Conservation (phyloP, 30 jellyfish, hydroid and myxozoan genomes). For the Aurelia sp. region DNA sequence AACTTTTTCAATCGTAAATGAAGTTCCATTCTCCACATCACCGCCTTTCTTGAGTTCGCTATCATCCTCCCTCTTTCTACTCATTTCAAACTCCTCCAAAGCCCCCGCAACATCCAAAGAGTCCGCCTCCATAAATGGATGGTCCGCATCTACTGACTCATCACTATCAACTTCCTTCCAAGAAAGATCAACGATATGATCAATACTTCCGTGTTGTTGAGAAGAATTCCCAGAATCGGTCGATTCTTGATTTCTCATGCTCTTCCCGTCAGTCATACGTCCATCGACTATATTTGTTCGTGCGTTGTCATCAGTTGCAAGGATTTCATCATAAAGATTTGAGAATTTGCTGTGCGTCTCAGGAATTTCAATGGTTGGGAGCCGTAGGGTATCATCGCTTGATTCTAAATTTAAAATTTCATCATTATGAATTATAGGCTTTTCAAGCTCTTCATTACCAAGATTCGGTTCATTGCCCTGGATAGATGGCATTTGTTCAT, state of each 20-base stretch:
- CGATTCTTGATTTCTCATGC: constrained; percentile 1
- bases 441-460: neutral
- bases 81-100: constrained; percentile 36
- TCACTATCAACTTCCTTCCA: constrained; percentile 38
- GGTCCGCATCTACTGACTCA: neutral
- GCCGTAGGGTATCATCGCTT: too few species aligned
- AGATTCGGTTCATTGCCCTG: neutral
- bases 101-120: constrained; percentile 13
- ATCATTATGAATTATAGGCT: too few species aligned
- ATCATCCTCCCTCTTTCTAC: constrained; percentile 18
- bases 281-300: too few species aligned
- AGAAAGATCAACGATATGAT: neutral
- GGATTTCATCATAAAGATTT: too few species aligned
- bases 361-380: neutral
- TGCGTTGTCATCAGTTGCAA: too few species aligned
- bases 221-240: neutral
- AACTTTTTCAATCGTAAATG: too few species aligned
- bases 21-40: too few species aligned
- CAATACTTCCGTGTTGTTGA: neutral
- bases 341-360: neutral
- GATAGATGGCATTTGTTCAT: too few species aligned
- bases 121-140: constrained; percentile 11
- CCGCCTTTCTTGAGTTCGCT: neutral
- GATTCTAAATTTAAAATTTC: too few species aligned
- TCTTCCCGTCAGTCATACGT: neutral